These are phyloP conservation scores for Malurus elegans DNA, from an alignment of 2,113 vertebrate species.

Conservation along the genomic window DNA sequence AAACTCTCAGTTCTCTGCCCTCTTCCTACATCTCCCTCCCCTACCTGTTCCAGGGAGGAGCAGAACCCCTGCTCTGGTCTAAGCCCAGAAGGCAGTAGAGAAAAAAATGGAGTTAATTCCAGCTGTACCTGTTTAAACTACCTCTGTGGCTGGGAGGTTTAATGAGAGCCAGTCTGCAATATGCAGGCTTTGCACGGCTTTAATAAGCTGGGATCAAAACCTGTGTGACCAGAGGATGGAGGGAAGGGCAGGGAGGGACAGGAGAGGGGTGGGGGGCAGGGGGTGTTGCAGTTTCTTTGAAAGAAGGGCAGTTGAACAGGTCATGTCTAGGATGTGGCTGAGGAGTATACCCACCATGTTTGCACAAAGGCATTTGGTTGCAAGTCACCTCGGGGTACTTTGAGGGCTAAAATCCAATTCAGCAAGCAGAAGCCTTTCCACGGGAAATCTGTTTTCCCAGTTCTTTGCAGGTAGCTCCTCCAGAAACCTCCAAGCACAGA, in stretches of 20 bases:
- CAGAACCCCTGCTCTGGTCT: neutral
- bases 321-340: neutral
- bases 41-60: neutral
- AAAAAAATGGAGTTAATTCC: neutral
- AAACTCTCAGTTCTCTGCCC: neutral
- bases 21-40: neutral
- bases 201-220: neutral
- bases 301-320: neutral
- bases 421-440: neutral
- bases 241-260: neutral
- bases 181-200: neutral
- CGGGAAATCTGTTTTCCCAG: neutral
- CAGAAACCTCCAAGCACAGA: neutral
- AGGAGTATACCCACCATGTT: neutral
- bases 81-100: neutral
- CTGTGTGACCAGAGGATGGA: neutral
- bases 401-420: neutral
- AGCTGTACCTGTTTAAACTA: neutral
- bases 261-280: fast-evolving
- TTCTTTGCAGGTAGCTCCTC: neutral
- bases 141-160: neutral
- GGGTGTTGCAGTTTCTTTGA: neutral
- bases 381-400: neutral
- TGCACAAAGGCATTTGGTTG: neutral
- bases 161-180: neutral